These are phyloP conservation scores for Troglohyphantes excavatus DNA, from an alignment of 2,888 invertebrate genomes.

Conservation along the genomic window DNA sequence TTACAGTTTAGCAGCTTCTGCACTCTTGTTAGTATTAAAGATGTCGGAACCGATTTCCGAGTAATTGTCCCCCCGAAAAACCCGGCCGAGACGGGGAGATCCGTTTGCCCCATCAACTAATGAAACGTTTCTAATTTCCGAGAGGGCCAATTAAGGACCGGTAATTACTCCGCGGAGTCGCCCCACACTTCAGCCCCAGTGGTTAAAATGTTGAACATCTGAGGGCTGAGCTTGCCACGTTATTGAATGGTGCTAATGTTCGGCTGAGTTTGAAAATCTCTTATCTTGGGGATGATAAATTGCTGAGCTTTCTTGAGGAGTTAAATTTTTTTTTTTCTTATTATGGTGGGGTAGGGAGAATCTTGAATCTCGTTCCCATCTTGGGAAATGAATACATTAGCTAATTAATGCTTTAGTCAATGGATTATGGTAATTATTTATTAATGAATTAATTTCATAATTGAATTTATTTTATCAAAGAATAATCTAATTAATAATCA, in stretches of 20 bases:
- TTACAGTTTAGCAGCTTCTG: neutral
- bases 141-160: neutral
- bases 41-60: slow-evolving; percentile 11
- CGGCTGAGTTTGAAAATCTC: neutral
- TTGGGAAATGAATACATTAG: no score
- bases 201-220: neutral
- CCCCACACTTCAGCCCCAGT: neutral
- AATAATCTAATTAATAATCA: no score
- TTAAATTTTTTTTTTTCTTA: neutral
- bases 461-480: no score
- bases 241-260: neutral
- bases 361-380: no score
- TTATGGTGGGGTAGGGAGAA: no score
- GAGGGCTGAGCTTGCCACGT: neutral
- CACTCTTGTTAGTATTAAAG: slow-evolving; percentile 22
- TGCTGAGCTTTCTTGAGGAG: neutral
- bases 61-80: slow-evolving; percentile 32
- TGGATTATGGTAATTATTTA: no score
- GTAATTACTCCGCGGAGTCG: neutral
- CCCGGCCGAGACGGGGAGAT: slow-evolving; percentile 6
- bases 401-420: no score
- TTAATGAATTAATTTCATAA: no score
- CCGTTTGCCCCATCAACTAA: slow-evolving; percentile 5
- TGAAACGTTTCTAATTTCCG: slow-evolving; percentile 41
- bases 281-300: neutral